Conservation (phyloP, 2,888 invertebrate genomes). For the Hypsopygia costalis region DNA sequence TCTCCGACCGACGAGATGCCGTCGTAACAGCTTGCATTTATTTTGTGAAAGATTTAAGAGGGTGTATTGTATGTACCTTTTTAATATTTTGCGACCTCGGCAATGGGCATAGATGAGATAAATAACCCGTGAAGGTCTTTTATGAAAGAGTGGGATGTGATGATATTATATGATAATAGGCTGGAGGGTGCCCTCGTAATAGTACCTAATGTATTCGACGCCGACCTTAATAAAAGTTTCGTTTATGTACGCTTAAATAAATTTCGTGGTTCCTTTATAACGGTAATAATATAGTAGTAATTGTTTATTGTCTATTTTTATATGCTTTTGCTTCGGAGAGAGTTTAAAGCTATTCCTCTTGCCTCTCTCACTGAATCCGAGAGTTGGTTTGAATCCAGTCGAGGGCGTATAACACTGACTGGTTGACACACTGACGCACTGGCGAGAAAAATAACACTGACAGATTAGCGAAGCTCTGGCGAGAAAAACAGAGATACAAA, state of each 20-base stretch:
- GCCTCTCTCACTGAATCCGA: no score
- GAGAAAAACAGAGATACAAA: no score
- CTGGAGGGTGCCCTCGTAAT: constrained; percentile 2
- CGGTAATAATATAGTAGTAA: not conserved
- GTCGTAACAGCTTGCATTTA: constrained; percentile 56
- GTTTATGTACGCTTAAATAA: constrained; percentile 6
- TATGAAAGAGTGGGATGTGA: constrained; percentile 10
- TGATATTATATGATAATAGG: constrained; percentile 15
- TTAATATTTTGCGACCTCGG: constrained; percentile 9
- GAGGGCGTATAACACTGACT: no score
- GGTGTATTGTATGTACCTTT: constrained; percentile 15
- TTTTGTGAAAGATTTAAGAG: constrained; percentile 45
- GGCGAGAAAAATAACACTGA: no score
- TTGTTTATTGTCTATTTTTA: no score
- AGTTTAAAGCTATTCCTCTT: no score
- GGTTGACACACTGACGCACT: no score
- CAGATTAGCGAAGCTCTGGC: no score
- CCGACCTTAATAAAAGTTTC: constrained; percentile 9
- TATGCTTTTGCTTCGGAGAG: no score
- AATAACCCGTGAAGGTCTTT: constrained; percentile 10
- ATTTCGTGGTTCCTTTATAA: not conserved
- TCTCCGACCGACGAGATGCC: constrained; percentile 25
- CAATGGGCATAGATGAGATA: constrained; percentile 7
- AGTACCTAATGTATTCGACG: constrained; percentile 2
- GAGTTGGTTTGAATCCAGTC: no score